Evolutionary conservation across 1,140 invertebrate genomes (phyloP).

Genomic region (Drosophila oshimai): DNA sequence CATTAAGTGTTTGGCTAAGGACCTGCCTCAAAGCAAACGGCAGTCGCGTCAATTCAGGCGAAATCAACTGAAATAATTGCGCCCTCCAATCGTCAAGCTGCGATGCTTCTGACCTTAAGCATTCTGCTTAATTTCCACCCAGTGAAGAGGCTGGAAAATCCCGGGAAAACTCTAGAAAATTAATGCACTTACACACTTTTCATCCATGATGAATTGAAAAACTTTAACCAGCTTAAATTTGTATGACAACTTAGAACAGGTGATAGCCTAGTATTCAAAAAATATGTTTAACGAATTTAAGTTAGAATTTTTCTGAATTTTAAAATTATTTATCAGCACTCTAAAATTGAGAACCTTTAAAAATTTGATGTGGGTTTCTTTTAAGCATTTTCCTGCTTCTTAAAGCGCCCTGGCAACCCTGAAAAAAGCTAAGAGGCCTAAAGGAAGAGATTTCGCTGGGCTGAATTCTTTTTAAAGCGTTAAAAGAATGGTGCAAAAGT

Average conservation of each 20-base stretch:
- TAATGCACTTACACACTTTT: no score
- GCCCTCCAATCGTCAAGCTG: background rate
- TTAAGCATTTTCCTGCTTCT: background rate
- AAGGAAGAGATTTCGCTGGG: conserved; percentile 4
- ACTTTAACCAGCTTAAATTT: no score
- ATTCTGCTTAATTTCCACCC: background rate
- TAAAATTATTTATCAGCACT: no score
- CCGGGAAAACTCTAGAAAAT: background rate
- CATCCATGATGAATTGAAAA: no score
- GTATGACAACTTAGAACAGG: no score
- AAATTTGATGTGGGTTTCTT: conserved; percentile 3
- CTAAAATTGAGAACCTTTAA: no score
- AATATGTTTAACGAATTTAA: no score
- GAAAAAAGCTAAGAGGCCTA: background rate
- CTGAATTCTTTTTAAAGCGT: conserved; percentile 32
- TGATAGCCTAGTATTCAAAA: no score
- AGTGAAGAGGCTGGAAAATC: background rate
- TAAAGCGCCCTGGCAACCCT: background rate
- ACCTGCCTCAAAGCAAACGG: conserved; percentile 11
- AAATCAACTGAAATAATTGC: conserved; percentile 29
- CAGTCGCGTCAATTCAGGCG: conserved; percentile 8
- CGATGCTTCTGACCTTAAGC: background rate
- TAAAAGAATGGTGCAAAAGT: conserved; percentile 47
- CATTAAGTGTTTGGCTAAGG: conserved; percentile 15
- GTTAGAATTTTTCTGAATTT: no score